Evolutionary conservation across 37 sponge, comb jelly and placozoan genomes (phyloP).

Genomic region (Aplysina aerophoba): DNA sequence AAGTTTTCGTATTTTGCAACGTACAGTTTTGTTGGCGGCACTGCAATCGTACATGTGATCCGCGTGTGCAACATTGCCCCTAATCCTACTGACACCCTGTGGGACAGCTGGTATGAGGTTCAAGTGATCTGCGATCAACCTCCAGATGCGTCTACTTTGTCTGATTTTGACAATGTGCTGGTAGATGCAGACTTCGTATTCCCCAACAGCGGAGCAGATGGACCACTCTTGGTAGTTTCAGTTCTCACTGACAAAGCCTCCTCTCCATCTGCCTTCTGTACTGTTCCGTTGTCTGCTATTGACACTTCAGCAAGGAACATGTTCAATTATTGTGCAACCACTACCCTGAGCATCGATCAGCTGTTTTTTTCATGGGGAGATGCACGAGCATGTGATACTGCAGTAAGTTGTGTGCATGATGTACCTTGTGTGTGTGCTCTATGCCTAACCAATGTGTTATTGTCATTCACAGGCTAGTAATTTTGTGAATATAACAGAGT

Average conservation of each 20-base stretch:
- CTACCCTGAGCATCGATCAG: no score
- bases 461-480: neutral
- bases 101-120: conserved; percentile 37
- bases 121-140: neutral
- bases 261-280: neutral
- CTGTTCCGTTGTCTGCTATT: neutral
- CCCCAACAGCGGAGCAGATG: neutral
- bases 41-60: neutral
- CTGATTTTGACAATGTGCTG: neutral
- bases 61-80: conserved; percentile 3
- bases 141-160: neutral
- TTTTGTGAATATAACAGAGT: neutral
- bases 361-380: neutral
- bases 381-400: neutral
- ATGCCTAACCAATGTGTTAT: neutral
- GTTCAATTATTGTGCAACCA: neutral
- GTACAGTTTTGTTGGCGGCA: neutral
- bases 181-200: neutral
- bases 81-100: neutral
- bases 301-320: neutral
- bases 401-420: neutral
- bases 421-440: neutral
- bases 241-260: neutral
- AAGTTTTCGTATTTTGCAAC: neutral
- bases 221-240: neutral